A percentile compares a stretch with the other conserved stretches of the same genome.
Conservation (phyloP, 1,140 invertebrate species). For the Ylistrum balloti region DNA sequence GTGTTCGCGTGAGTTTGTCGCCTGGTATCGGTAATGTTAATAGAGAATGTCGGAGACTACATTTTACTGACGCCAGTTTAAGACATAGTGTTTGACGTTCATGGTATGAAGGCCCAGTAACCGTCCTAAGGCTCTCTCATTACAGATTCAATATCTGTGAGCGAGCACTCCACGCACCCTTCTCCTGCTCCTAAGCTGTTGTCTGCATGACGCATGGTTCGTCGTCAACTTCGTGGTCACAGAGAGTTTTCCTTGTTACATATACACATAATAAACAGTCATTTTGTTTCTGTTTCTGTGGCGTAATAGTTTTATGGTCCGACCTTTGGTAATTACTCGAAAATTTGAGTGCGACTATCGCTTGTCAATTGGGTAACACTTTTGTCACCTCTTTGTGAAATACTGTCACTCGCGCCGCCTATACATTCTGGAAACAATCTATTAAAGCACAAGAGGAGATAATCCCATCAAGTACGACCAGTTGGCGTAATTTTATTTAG, state of each 20-base stretch:
- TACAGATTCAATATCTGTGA: not conserved
- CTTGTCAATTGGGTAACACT: not conserved
- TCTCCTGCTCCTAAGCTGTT: not conserved
- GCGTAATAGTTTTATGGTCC: not conserved
- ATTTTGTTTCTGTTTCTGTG: not conserved
- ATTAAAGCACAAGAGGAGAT: not conserved
- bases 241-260: not conserved
- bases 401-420: not conserved
- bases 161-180: not conserved
- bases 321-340: not conserved
- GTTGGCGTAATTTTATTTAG: not conserved
- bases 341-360: not conserved
- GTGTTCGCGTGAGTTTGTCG: no score
- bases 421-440: not conserved
- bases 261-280: not conserved
- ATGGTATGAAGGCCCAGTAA: not conserved
- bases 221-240: conserved; percentile 2
- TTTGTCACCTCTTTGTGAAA: not conserved
- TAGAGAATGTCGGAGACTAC: not conserved
- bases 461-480: not conserved
- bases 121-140: not conserved
- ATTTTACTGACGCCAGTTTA: not conserved
- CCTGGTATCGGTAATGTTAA: not conserved
- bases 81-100: not conserved
- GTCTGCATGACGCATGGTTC: not conserved